Base-by-base conservation (phyloP, 1,140 invertebrate genomes). In the Dreissena rostriformis region DNA sequence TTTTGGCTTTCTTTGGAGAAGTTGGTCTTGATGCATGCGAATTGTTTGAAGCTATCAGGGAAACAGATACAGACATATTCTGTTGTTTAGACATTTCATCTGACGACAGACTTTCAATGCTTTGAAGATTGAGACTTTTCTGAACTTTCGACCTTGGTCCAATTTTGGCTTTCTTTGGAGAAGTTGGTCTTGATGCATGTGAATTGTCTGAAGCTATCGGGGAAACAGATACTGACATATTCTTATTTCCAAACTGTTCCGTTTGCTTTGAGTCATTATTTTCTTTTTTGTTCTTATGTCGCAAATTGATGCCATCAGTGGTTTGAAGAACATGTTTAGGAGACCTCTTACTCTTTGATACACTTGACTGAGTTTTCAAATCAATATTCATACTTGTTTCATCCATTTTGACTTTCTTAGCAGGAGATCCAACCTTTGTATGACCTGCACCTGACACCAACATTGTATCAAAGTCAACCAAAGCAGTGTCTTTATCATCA, bases 71-170 rank as follows among this genome's bases (percentile, higher is more conserved):
- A n/a, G n/a, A n/a, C n/a, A n/a, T n/a, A n/a, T n/a, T n/a, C n/a
- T n/a, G n/a, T n/a, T n/a, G 28, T 78, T 67, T 66, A 15, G 66
- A 26, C 39, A 78, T 78, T 24, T 78, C 65, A 8, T 67, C 65
- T 8, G 29, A 26, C 14, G 76, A 53, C 51, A 78, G 49, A 24
- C 52, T 51, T 51, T 78, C 66, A 10, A 78, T n/a, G 51, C 68
- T 71, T 29, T 29, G 26, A 12, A 22, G 24, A 39, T 15, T 17
- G 11, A 57, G 51, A 15, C 49, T 53, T 29, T 14, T 22, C 14
- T 52, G 14, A 22, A 19, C 61, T 57, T 74, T 52, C 26, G 28
- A 53, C 55, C 67, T 77, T 15, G 55, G 67, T 22, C 53, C 67
- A 22, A 65, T 63, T 24, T 65, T 65, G 22, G 29, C 39, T 52